Base-by-base conservation (phyloP, 2,113 vertebrate genomes). In the Ictalurus punctatus region DNA sequence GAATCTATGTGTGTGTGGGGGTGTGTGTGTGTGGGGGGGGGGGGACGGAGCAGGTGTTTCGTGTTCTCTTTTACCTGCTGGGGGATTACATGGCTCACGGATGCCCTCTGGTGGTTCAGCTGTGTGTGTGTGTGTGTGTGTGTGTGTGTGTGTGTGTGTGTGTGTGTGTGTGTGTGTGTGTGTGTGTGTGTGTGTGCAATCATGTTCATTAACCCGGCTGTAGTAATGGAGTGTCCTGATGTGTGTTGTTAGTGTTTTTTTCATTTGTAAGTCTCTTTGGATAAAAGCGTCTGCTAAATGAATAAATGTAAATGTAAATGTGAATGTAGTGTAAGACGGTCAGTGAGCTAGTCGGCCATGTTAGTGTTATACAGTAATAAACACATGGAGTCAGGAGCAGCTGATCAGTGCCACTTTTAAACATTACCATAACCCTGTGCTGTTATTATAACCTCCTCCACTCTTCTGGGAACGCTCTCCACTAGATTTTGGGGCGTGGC, bases 71-170 rank as follows among this genome's bases (percentile, higher is more conserved):
- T 54, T 30, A 34, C 5, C 52, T 58, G 52, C 5, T 63, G 5
- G 3, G 2, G 58, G 3, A 16, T 44, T 12, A 19, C 13, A 40
- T 63, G 82, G 34, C 58, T 83, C 58, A 63, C 12, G 58, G 34
- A 25, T 25, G 58, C 58, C 58, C 58, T 40, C 82, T 83, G 58
- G 56, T 83, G 82, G 58, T 83, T 59, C 21, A 83, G 21, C 54
- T 69, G 40, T 6, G 52, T 71, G 84, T 85, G 65, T 73, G 67
- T 74, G 84, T 67, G 83, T 52, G 40, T 84, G 82, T 84, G 56
- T 81, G 82, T 85, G 83, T 82, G 73, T 87, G 56, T 81, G 82
- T 85, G 83, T 82, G 73, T 87, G 56, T 73, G 67, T 56, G 67
- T 71, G 84, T 85, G 65, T 73, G 67, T 74, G 84, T 67, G 83